Evolutionary conservation across 2,113 vertebrate genomes (phyloP), one percentile per base, ranked within the genome.

Genomic region (Orientallactaga bullata): DNA sequence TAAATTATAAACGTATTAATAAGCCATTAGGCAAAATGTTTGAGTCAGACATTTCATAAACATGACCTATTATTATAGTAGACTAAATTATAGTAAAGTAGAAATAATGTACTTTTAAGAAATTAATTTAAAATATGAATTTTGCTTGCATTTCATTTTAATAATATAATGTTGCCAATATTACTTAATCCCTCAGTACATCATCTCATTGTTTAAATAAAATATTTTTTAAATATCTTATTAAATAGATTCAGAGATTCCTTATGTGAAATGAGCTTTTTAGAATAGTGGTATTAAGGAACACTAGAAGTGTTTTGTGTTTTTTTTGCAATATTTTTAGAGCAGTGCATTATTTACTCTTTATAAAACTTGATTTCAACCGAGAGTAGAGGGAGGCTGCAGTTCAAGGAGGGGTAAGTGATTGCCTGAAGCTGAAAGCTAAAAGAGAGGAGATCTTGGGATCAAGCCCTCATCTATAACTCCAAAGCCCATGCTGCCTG

Each of bases 81-180:
- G 47, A 72, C 15, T 90, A 85, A 76, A 68, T 30, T 7, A 72
- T n/a, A 39, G 58, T 28, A 73, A 9, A 84, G 16, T 61, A 17
- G 4, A 32, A 93, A 84, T 74, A 61, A 16, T 17, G n/a, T 11
- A 78, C 7, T 58, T 90, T 93, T 92, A 39, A 28, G 4, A 24
- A 90, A 91, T 93, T 73, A 42, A 72, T 77, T 66, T 84, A 2
- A 93, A 83, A 87, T 72, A 78, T 79, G 87, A 85, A 89, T 72
- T 85, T 93, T 85, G 20, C n/a, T 74, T 95, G 30, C 82, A 5
- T 12, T 82, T 78, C 7, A 88, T 90, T 90, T 86, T 87, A 91
- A 61, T 80, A 60, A 76, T 88, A 74, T 39, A 89, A 89, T 61
- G 65, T 60, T 81, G 24, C 10, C 0, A 3, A n/a, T 77, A 89